Evolutionary conservation across 2,888 invertebrate genomes (phyloP).

Genomic region (Drosophila pseudotalamancana): DNA sequence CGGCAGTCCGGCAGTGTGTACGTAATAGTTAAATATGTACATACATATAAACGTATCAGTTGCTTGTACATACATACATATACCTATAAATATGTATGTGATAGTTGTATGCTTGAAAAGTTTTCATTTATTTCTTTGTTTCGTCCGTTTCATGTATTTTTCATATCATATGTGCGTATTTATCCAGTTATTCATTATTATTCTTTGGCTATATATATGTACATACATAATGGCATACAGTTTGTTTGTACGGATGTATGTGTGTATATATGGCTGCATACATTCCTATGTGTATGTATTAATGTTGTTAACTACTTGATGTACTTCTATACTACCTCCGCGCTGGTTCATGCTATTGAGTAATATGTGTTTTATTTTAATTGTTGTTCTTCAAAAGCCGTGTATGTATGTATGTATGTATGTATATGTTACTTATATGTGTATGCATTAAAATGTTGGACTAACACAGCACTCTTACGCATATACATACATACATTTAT

Average conservation of each 20-base stretch:
- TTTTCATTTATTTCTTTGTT: background rate
- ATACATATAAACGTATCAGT: background rate
- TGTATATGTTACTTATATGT: conserved; percentile 27
- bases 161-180: conserved; percentile 11
- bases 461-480: background rate
- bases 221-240: conserved; percentile 9
- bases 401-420: conserved; percentile 37
- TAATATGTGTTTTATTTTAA: conserved; percentile 23
- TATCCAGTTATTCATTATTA: background rate
- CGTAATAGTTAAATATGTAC: background rate
- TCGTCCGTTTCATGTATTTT: background rate
- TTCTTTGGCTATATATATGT: background rate
- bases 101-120: background rate
- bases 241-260: conserved; percentile 3
- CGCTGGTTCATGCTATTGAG: conserved; percentile 23
- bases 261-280: conserved; percentile 6
- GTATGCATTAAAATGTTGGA: conserved; percentile 34
- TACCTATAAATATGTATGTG: background rate
- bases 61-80: conserved; percentile 4
- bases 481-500: conserved; percentile 1
- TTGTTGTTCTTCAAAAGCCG: conserved; percentile 23
- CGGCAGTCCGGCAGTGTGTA: too few relatives aligned
- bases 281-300: conserved; percentile 16
- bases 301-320: conserved; percentile 30
- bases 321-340: conserved; percentile 26